Percentiles rank a stretch among this genome's conserved stretches.
phyloP scores from a whole-genome alignment of 1,140 invertebrate species.

The Eueides isabella region DNA sequence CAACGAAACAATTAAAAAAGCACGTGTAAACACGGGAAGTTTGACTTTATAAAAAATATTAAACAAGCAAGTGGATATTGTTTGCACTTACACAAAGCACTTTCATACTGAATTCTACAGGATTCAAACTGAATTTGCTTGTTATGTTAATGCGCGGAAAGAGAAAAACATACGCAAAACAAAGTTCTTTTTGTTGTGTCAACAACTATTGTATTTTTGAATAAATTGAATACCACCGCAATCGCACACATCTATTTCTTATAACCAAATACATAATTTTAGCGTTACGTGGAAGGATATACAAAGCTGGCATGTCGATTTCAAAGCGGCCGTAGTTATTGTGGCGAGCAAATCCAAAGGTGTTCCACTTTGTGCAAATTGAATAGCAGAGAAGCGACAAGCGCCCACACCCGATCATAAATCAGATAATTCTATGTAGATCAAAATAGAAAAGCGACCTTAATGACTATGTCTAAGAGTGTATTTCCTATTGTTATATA shows the following conservation, averaged over 20 bases:
- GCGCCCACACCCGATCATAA: constrained; percentile 68
- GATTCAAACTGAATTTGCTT: constrained; percentile 41
- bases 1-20: neutral
- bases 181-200: neutral
- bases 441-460: constrained; percentile 47
- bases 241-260: neutral
- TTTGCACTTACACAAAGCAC: constrained; percentile 33
- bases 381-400: constrained; percentile 61
- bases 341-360: constrained; percentile 54
- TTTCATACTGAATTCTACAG: neutral
- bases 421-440: constrained; percentile 57
- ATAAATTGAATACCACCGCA: constrained; percentile 1
- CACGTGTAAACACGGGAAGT: constrained; percentile 55
- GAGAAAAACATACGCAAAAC: constrained; percentile 22
- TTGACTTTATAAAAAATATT: constrained; percentile 63
- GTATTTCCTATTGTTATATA: constrained; percentile 36
- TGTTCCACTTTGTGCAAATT: constrained; percentile 67
- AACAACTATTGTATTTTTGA: constrained; percentile 4
- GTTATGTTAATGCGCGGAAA: constrained; percentile 46
- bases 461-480: constrained; percentile 46
- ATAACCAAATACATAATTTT: neutral
- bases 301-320: constrained; percentile 29
- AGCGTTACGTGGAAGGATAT: constrained; percentile 9
- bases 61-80: constrained; percentile 45
- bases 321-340: constrained; percentile 53